Conservation (phyloP, 2,797 vertebrate species). For the Sardinella longiceps region DNA sequence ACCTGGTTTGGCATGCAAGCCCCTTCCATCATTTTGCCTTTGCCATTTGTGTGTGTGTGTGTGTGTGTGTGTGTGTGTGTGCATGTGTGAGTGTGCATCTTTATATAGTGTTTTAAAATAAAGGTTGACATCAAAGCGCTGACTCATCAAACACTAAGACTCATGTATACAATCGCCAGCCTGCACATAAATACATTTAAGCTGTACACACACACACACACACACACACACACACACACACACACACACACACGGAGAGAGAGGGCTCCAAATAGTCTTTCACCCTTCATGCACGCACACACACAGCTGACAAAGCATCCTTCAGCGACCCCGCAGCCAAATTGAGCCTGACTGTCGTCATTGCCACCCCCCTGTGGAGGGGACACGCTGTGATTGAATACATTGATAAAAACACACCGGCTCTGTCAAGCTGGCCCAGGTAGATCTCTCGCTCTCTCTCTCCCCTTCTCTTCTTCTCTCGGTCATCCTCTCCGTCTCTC, state of each 20-base stretch:
- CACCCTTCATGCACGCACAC: slow-evolving; percentile 30
- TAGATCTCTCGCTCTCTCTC: slow-evolving; percentile 20
- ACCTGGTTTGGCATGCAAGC: slow-evolving; percentile 38
- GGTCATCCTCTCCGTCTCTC: not conserved
- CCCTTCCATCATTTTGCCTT: not conserved
- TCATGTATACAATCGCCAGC: slow-evolving; percentile 21
- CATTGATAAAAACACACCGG: slow-evolving; percentile 65
- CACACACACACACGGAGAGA: not conserved
- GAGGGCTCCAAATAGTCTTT: slow-evolving; percentile 30
- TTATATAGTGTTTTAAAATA: slow-evolving; percentile 4
- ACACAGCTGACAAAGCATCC: slow-evolving; percentile 45
- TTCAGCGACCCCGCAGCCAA: slow-evolving; percentile 62
- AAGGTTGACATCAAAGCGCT: slow-evolving; percentile 46
- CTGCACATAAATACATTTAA: slow-evolving; percentile 34
- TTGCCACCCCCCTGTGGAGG: slow-evolving; percentile 45
- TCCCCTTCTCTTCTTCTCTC: not conserved
- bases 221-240: slow-evolving; percentile 30
- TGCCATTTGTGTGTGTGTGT: slow-evolving; percentile 22
- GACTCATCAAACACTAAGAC: slow-evolving; percentile 59
- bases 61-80: slow-evolving; percentile 8
- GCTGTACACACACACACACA: slow-evolving; percentile 50
- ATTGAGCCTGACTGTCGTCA: slow-evolving; percentile 66
- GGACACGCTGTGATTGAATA: slow-evolving; percentile 59
- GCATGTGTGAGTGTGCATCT: slow-evolving; percentile 14
- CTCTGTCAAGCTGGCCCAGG: slow-evolving; percentile 56